Evolutionary conservation across 2,888 invertebrate species (phyloP), one percentile per base, ranked within the genome.

Genomic region (Uloborus plumipes): DNA sequence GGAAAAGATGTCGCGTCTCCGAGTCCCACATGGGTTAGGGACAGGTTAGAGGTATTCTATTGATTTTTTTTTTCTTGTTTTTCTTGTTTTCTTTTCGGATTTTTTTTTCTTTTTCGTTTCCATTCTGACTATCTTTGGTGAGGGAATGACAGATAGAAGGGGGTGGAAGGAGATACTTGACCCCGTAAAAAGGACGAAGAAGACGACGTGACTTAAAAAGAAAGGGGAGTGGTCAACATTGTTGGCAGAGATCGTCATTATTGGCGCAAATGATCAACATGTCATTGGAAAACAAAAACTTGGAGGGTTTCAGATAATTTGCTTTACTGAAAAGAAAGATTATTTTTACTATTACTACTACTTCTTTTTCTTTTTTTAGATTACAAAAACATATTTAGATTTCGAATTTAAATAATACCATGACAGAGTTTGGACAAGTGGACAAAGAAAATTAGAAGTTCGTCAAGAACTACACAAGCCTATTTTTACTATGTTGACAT

Each of bases 201-300:
- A 77, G 77, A 77, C 77, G 77, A 77, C 77, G 77, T 77, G 77
- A 77, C 77, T 77, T 77, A 77, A 50, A n/a, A 65, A 64, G 64
- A 53, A 50, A 66, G 39, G 49, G 64, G 67, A 62, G 50, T 71
- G 77, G 77, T 77, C 77, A 77, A 65, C 77, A 77, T 66, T 71
- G 70, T 77, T 77, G 77, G 77, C 77, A 65, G 55, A 53, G 53
- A 64, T 77, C 77, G 77, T 71, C 58, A 31, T 64, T 70, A 71
- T 70, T 64, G 77, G 58, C 49, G 39, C 49, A 26, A 20, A 31
- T 18, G 49, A 20, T 39, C 39, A 39, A 39, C 39, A 39, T 39
- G 9, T 39, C 3, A 9, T 39, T 1, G 39, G 39, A 11, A 39
- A 39, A 39, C 9, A 39, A 39, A 26, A 39, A 39, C 39, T 39